Percentiles rank a stretch among this genome's conserved stretches.
phyloP scores from a whole-genome alignment of 2,888 invertebrate genomes.

The Agapostemon virescens region DNA sequence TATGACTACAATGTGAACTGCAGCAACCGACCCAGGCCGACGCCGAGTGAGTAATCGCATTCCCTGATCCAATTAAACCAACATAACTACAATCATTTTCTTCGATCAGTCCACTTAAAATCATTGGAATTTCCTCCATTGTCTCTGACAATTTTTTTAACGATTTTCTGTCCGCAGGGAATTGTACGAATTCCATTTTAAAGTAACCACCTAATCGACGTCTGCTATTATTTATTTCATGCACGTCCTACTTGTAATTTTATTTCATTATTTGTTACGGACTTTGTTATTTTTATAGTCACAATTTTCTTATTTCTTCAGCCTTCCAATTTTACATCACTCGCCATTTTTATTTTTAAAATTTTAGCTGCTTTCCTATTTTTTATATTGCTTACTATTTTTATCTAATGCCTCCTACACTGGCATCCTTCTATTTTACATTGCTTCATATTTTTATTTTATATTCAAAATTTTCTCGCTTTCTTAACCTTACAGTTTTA shows the following conservation, averaged over 20 bases:
- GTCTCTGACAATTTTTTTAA: background rate
- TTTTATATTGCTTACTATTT: background rate
- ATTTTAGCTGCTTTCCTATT: background rate
- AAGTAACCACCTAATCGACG: background rate
- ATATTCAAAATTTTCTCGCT: too few species aligned
- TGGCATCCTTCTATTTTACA: background rate
- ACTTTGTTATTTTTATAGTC: too few species aligned
- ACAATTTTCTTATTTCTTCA: too few species aligned
- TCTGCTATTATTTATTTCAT: too few species aligned
- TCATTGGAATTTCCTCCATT: background rate
- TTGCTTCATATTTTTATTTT: background rate
- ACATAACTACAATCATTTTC: background rate
- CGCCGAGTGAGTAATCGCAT: conserved; percentile 73
- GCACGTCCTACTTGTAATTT: too few species aligned
- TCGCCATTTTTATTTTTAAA: background rate
- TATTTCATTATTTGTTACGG: too few species aligned
- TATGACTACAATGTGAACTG: conserved; percentile 85
- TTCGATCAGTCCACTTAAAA: background rate
- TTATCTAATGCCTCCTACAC: background rate
- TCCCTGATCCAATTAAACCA: background rate
- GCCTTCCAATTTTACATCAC: too few species aligned
- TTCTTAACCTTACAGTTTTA: too few species aligned
- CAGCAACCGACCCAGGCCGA: conserved; percentile 80
- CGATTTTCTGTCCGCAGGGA: background rate
- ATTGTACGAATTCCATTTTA: background rate